Conservation (phyloP, 2,888 invertebrate species). For the Stenotaenia linearis region DNA sequence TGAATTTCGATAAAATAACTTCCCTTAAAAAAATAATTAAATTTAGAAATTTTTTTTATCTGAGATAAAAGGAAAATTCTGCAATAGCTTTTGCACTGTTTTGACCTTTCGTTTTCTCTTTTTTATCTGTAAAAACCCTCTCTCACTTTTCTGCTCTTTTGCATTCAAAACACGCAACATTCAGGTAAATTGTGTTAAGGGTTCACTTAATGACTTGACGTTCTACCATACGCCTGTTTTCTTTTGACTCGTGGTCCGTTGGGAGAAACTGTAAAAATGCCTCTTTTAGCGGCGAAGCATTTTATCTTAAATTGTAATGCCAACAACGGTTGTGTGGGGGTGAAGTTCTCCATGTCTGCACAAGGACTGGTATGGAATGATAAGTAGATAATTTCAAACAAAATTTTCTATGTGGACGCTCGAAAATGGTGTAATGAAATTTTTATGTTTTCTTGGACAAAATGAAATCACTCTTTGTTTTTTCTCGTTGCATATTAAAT, state of each 20-base stretch:
- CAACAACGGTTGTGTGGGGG: background rate
- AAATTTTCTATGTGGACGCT: constrained; percentile 1
- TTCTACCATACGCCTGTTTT: constrained; percentile 19
- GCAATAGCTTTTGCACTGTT: background rate
- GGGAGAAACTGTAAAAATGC: constrained; percentile 24
- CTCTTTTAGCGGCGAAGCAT: constrained; percentile 16
- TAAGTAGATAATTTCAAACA: constrained; percentile 21
- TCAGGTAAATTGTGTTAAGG: constrained; percentile 26
- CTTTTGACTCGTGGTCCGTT: constrained; percentile 14
- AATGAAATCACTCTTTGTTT: background rate
- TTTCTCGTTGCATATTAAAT: background rate
- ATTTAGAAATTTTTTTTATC: background rate
- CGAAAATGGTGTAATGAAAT: background rate
- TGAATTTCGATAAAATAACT: too few species aligned
- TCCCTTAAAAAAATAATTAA: background rate
- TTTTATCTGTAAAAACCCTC: background rate
- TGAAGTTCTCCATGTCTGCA: background rate
- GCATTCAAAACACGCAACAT: constrained; percentile 16
- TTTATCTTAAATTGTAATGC: constrained; percentile 26
- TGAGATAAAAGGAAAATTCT: background rate
- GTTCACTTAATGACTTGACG: constrained; percentile 24
- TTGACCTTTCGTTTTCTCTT: constrained; percentile 17
- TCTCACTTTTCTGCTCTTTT: constrained; percentile 18
- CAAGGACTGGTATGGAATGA: constrained; percentile 13
- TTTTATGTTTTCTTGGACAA: background rate